These are phyloP conservation scores for Seira ritae DNA, from an alignment of 2,888 invertebrate genomes.

Conservation along the genomic window DNA sequence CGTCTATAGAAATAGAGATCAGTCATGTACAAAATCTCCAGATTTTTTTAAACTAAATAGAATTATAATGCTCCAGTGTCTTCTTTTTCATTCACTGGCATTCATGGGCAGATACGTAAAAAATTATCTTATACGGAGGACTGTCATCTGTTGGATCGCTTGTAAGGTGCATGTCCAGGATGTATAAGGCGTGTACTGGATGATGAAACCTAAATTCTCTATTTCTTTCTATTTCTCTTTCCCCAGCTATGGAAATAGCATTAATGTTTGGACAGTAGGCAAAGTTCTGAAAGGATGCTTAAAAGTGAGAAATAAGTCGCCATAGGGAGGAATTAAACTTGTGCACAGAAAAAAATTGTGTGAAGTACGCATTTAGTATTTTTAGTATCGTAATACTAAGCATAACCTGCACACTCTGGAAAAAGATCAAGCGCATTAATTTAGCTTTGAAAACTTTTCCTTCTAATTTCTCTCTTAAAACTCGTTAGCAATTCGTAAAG, in stretches of 20 bases:
- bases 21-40: constrained; percentile 47
- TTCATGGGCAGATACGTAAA: constrained; percentile 36
- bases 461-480: too few species aligned
- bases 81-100: not conserved
- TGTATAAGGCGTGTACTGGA: constrained; percentile 28
- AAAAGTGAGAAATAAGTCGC: too few species aligned
- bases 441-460: too few species aligned
- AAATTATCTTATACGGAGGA: constrained; percentile 49
- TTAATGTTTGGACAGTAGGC: not conserved
- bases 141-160: constrained; percentile 29
- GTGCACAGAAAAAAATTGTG: too few species aligned
- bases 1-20: not conserved
- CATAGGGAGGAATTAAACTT: too few species aligned
- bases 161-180: constrained; percentile 10
- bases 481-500: too few species aligned
- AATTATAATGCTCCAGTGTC: not conserved
- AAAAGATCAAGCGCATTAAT: too few species aligned
- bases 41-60: not conserved
- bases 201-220: not conserved
- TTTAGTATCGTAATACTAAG: too few species aligned
- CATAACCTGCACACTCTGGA: too few species aligned
- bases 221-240: constrained; percentile 23
- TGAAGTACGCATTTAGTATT: too few species aligned
- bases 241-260: not conserved
- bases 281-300: not conserved